Percentiles rank a stretch among this genome's conserved stretches.
These are phyloP conservation scores for Sterna hirundo DNA, from an alignment of 2,113 vertebrate species.

Conservation along the genomic window DNA sequence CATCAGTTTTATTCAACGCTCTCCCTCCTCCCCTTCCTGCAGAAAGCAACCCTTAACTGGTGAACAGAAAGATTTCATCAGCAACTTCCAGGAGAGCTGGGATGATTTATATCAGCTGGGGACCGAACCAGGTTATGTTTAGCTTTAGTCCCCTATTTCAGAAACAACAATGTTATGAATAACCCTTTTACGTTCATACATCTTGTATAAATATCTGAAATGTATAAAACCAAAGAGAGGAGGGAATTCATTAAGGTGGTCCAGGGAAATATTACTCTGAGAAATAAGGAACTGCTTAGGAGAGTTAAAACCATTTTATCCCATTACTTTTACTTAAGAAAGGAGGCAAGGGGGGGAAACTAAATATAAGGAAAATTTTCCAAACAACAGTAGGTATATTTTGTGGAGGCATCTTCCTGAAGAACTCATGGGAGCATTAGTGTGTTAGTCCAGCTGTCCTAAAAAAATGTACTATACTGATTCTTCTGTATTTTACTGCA, in stretches of 20 bases:
- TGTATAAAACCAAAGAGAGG: neutral
- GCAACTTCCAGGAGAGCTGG: neutral
- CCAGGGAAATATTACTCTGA: neutral
- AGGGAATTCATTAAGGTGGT: slow-evolving; percentile 29
- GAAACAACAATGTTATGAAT: slow-evolving; percentile 33
- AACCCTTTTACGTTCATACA: slow-evolving; percentile 42
- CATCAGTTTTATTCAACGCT: neutral
- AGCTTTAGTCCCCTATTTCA: slow-evolving; percentile 23
- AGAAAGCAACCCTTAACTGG: neutral
- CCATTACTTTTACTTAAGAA: neutral
- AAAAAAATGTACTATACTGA: neutral
- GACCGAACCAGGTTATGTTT: slow-evolving; percentile 8
- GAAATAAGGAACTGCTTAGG: neutral
- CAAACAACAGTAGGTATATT: neutral
- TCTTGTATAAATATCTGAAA: slow-evolving; percentile 50
- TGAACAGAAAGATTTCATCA: neutral
- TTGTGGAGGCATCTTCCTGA: neutral
- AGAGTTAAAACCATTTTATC: neutral
- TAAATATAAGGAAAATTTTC: neutral
- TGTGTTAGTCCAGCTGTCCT: neutral
- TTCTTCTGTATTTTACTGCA: neutral
- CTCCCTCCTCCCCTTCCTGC: neutral
- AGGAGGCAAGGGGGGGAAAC: fast-evolving
- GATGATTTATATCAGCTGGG: slow-evolving; percentile 36
- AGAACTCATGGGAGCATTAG: neutral